Evolutionary conservation across 2,113 vertebrate species (phyloP).

Genomic region (Cricetomys ansorgei): DNA sequence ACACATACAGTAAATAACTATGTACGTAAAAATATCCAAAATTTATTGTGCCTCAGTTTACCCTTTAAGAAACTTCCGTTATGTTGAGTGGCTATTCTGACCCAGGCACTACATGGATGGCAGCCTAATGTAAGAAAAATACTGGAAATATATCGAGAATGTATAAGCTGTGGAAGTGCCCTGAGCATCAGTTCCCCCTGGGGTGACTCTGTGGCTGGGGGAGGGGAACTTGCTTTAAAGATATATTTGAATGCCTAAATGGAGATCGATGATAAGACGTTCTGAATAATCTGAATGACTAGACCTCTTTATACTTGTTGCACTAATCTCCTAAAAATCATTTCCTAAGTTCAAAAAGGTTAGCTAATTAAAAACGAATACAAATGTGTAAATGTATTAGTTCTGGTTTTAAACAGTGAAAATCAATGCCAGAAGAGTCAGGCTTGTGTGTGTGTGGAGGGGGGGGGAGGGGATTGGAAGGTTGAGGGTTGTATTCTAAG

Average conservation of each 20-base stretch:
- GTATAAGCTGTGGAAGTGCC: neutral
- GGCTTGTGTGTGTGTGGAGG: neutral
- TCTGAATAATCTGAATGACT: slow-evolving; percentile 7
- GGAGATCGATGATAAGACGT: neutral
- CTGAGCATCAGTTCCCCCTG: neutral
- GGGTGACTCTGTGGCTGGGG: neutral
- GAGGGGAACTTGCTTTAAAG: neutral
- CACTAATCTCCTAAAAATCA: slow-evolving; percentile 10
- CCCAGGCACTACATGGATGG: neutral
- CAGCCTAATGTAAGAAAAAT: neutral
- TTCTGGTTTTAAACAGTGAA: slow-evolving; percentile 43
- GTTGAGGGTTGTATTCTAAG: neutral
- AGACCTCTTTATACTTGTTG: neutral
- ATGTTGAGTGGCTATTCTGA: neutral
- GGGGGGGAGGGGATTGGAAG: neutral
- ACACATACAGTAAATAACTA: neutral
- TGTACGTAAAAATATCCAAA: neutral
- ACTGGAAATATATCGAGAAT: neutral
- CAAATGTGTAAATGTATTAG: slow-evolving; percentile 14
- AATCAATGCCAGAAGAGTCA: neutral
- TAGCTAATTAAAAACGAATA: slow-evolving; percentile 27
- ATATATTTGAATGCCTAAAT: neutral
- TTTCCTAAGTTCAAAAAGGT: neutral
- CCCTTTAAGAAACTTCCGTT: neutral
- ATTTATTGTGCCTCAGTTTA: neutral